These are phyloP conservation scores for Dermolepida albohirtum DNA, from an alignment of 2,888 invertebrate species.

Conservation along the genomic window DNA sequence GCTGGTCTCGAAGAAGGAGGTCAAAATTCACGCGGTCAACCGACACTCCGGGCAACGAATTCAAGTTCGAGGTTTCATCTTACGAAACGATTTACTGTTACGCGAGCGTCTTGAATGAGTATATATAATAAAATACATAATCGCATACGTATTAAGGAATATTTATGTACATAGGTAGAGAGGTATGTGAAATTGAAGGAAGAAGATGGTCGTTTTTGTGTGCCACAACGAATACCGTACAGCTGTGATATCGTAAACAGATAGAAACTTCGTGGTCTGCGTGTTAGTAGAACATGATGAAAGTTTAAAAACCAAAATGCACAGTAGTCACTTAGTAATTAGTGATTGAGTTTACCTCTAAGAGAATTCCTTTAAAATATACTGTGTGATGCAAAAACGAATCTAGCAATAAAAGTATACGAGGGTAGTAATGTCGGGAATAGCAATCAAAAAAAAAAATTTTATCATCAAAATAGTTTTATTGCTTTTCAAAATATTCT, in stretches of 20 bases:
- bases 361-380: too few species aligned
- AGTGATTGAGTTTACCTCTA: too few species aligned
- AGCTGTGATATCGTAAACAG: not conserved
- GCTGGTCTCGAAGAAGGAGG: slow-evolving; percentile 22
- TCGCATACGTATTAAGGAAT: not conserved
- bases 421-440: too few species aligned
- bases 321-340: too few species aligned
- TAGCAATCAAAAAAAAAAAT: too few species aligned
- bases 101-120: slow-evolving; percentile 20
- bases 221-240: slow-evolving; percentile 17
- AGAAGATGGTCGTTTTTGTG: not conserved
- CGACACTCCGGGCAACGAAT: slow-evolving; percentile 33
- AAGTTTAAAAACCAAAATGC: too few species aligned
- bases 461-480: too few species aligned
- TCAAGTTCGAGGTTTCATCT: slow-evolving; percentile 32
- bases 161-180: not conserved
- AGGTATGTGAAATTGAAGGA: not conserved
- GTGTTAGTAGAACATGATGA: not conserved
- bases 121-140: slow-evolving; percentile 5
- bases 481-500: too few species aligned
- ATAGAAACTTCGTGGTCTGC: not conserved
- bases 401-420: too few species aligned
- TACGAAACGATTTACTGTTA: slow-evolving; percentile 39
- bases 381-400: too few species aligned
- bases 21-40: slow-evolving; percentile 40